These are phyloP conservation scores for Baryphthengus martii DNA, from an alignment of 2,113 vertebrate genomes.

Conservation along the genomic window DNA sequence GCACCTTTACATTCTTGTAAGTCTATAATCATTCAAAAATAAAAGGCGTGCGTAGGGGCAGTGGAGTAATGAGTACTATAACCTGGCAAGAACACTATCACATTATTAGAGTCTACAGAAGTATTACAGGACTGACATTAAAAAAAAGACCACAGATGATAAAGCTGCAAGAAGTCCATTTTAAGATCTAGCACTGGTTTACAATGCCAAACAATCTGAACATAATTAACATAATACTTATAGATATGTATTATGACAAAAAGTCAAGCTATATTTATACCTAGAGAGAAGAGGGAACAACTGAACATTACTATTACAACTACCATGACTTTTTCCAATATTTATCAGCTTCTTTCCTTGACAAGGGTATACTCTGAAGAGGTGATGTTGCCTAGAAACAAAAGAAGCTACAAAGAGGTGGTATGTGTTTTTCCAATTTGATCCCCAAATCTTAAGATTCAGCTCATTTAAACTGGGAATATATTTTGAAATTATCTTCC, in stretches of 20 bases:
- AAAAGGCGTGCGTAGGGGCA: accelerated
- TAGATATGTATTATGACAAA: background rate
- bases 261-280: background rate
- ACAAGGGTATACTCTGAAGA: background rate
- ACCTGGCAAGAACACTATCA: background rate
- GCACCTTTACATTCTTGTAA: background rate
- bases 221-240: background rate
- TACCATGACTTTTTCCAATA: background rate
- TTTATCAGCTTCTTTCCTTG: background rate
- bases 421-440: background rate
- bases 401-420: background rate
- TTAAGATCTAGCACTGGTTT: background rate
- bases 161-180: background rate
- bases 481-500: background rate
- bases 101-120: background rate
- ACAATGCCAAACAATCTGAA: background rate
- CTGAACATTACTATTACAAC: background rate
- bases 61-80: background rate
- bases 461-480: background rate
- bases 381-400: background rate
- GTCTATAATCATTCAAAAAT: background rate
- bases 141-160: background rate
- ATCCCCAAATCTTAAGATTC: background rate
- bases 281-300: background rate
- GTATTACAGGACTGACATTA: background rate